Evolutionary conservation across 2,888 invertebrate species (phyloP).

Genomic region (Ceratothoa steindachneri): DNA sequence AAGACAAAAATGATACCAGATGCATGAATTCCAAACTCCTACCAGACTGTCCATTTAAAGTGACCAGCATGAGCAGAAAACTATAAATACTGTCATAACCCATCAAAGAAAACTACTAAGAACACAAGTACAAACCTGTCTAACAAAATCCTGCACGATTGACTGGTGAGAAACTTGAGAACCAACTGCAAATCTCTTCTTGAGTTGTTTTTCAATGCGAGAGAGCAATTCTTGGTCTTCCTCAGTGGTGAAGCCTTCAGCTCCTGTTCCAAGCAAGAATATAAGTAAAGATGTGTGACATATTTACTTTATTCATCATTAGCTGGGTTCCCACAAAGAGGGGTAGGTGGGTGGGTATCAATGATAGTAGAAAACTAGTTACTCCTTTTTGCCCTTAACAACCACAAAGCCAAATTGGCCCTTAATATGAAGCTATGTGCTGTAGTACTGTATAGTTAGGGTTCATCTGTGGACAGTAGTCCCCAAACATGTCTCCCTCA

Average conservation of each 20-base stretch:
- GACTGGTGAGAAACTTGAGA: constrained; percentile 92
- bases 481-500: too few relatives aligned
- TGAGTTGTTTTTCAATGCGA: constrained; percentile 89
- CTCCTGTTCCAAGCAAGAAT: constrained; percentile 59
- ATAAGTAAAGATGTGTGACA: neutral
- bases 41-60: too few relatives aligned
- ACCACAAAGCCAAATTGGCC: too few relatives aligned
- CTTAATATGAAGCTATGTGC: too few relatives aligned
- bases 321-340: neutral
- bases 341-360: neutral
- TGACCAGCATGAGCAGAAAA: too few relatives aligned
- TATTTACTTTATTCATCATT: neutral
- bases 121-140: constrained; percentile 54
- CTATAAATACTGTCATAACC: too few relatives aligned
- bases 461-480: too few relatives aligned
- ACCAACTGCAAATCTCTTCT: constrained; percentile 89
- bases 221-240: constrained; percentile 87
- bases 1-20: too few relatives aligned
- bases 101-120: too few relatives aligned
- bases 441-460: too few relatives aligned
- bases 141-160: constrained; percentile 75
- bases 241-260: constrained; percentile 94
- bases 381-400: too few relatives aligned
- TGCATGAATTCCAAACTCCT: too few relatives aligned
- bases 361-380: neutral